Evolutionary conservation across 2,113 vertebrate species (phyloP), one percentile per base, ranked within the genome.

Genomic region (Megaleporinus macrocephalus): DNA sequence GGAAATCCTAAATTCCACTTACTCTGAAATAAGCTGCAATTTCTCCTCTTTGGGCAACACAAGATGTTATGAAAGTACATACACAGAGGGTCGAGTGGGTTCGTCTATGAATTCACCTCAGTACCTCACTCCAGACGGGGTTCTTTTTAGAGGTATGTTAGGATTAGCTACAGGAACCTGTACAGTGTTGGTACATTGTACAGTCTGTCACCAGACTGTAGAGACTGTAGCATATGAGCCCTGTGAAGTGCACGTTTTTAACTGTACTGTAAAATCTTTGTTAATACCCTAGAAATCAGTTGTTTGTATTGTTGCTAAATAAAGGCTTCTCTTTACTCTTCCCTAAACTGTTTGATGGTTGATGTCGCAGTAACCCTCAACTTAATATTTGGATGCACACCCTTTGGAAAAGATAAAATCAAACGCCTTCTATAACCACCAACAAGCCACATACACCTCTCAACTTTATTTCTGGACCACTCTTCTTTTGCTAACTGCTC

Each of bases 291-390:
- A 88, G 27, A 71, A 79, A 83, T 24, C 61, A 80, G 86, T 44
- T 79, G 81, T 93, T 93, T 91, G 82, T 92, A 91, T 86, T 91
- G 88, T 92, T 91, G 88, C 86, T 91, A 87, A 93, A 93, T 93
- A 93, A 94, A 93, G 83, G 84, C 80, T 89, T 87, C 80, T 9
- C 41, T 44, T 44, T 44, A 44, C 82, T 76, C 80, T 87, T 76
- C 49, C 18, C 63, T 69, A 44, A 66, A 22, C 12, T 1, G 4
- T 33, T 47, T 27, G 10, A 10, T 11, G 7, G 4, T 71, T 29
- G 36, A 44, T 44, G 41, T 4, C 33, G 6, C 33, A 36, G 33
- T 36, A 6, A 6, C n/a, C n/a, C n/a, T n/a, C n/a, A n/a, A n/a
- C n/a, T n/a, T n/a, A n/a, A n/a, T n/a, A n/a, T n/a, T n/a, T n/a